Conservation (phyloP, 2,888 invertebrate species). For the Drosophila histrio region DNA sequence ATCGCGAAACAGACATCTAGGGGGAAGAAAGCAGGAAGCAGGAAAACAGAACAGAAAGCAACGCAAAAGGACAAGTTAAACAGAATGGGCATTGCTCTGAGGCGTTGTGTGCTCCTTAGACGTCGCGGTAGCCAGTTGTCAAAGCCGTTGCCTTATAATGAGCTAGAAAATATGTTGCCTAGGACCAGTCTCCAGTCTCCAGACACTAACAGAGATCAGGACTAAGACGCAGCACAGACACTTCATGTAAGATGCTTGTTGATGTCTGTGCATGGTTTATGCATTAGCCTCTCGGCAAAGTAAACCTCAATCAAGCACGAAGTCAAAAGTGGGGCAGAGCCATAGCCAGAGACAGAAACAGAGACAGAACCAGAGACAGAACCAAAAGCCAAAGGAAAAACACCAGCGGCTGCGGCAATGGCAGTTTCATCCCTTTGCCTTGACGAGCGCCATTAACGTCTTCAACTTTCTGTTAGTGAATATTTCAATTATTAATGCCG, state of each 20-base stretch:
- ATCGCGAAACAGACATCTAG: slow-evolving; percentile 25
- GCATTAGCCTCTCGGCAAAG: slow-evolving; percentile 72
- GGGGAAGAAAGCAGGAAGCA: slow-evolving; percentile 14
- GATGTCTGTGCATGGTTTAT: slow-evolving; percentile 79
- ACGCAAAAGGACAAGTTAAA: slow-evolving; percentile 55
- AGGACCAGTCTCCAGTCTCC: slow-evolving; percentile 23
- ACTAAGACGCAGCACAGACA: slow-evolving; percentile 37
- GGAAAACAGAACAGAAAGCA: slow-evolving; percentile 36
- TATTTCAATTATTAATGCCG: slow-evolving; percentile 80
- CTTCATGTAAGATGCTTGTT: slow-evolving; percentile 63
- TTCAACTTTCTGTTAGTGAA: slow-evolving; percentile 81
- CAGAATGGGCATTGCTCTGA: slow-evolving; percentile 49
- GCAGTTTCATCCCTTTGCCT: slow-evolving; percentile 55
- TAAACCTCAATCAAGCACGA: slow-evolving; percentile 78
- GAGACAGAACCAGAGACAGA: not conserved
- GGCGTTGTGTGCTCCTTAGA: slow-evolving; percentile 35
- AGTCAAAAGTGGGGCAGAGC: slow-evolving; percentile 34
- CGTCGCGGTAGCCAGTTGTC: slow-evolving; percentile 45
- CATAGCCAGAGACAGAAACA: slow-evolving; percentile 6
- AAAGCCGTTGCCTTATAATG: slow-evolving; percentile 63
- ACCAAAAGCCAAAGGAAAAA: slow-evolving; percentile 27
- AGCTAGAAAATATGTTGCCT: slow-evolving; percentile 65
- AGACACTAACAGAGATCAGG: slow-evolving; percentile 39
- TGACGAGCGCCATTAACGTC: slow-evolving; percentile 76
- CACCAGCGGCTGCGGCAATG: slow-evolving; percentile 28